phyloP scores from a whole-genome alignment of 2,113 vertebrate species.

The Physeter macrocephalus region DNA sequence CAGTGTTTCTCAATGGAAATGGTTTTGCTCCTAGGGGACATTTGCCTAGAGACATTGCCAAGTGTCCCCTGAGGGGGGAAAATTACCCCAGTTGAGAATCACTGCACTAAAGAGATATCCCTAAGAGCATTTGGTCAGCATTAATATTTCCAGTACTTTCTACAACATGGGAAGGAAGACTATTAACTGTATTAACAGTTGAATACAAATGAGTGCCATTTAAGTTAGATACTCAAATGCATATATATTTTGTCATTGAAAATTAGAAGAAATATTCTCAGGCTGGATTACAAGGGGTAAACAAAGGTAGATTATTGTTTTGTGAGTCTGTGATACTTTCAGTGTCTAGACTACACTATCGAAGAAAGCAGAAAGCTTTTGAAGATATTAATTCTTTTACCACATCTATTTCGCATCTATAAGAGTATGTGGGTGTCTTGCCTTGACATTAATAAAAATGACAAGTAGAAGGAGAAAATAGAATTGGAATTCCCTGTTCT shows the following conservation, averaged over 20 bases:
- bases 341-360: not conserved
- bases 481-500: constrained; percentile 33
- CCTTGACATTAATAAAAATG: constrained; percentile 34
- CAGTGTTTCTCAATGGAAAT: not conserved
- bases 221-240: not conserved
- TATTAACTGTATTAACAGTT: not conserved
- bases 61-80: not conserved
- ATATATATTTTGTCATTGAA: not conserved
- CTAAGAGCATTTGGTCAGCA: not conserved
- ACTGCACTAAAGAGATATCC: not conserved
- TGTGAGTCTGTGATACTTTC: not conserved
- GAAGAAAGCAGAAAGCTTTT: not conserved
- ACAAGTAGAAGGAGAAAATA: constrained; percentile 41
- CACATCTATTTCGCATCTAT: not conserved
- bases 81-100: not conserved
- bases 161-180: not conserved
- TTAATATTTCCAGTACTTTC: not conserved
- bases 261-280: not conserved
- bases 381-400: constrained; percentile 2
- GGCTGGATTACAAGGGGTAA: not conserved
- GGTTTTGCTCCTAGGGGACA: not conserved
- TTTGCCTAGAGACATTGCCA: not conserved
- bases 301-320: not conserved
- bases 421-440: not conserved
- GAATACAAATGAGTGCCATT: not conserved